Percentiles rank a stretch among this genome's conserved stretches.
Conservation (phyloP, 2,888 invertebrate genomes). For the Heteromyza rotundicornis region DNA sequence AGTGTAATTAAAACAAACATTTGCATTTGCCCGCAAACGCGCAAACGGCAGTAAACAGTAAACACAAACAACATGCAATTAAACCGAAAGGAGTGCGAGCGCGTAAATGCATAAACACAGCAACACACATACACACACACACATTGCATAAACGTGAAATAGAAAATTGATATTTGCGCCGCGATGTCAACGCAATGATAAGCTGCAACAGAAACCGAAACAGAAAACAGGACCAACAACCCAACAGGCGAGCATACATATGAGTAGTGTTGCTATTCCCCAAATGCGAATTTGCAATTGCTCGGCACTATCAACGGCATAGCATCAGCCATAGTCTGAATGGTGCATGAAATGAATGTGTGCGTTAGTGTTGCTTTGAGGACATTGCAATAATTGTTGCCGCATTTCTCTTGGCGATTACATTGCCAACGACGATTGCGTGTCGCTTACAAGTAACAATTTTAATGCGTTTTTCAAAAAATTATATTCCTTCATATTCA, state of each 20-base stretch:
- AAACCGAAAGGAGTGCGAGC: not conserved
- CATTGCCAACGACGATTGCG: conserved; percentile 12
- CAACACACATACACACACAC: not conserved
- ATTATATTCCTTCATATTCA: not conserved
- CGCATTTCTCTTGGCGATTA: too few species aligned
- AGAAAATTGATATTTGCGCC: not conserved
- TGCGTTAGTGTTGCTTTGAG: not conserved
- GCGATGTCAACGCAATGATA: not conserved
- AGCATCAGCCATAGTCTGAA: not conserved
- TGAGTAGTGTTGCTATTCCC: too few species aligned
- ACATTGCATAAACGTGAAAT: not conserved
- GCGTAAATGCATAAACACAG: too few species aligned
- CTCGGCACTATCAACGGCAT: not conserved
- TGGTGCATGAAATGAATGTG: too few species aligned
- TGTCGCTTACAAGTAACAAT: conserved; percentile 6
- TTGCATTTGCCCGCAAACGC: conserved; percentile 21
- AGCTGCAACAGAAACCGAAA: not conserved
- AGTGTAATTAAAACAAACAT: conserved; percentile 32
- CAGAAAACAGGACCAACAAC: not conserved
- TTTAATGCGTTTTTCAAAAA: not conserved
- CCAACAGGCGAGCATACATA: too few species aligned
- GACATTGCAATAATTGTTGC: not conserved
- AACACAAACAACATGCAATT: not conserved
- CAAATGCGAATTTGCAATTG: not conserved
- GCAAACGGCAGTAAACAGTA: too few species aligned